Evolutionary conservation across 2,113 vertebrate species (phyloP), one percentile per base, ranked within the genome.

Genomic region (Dasyornis broadbenti): DNA sequence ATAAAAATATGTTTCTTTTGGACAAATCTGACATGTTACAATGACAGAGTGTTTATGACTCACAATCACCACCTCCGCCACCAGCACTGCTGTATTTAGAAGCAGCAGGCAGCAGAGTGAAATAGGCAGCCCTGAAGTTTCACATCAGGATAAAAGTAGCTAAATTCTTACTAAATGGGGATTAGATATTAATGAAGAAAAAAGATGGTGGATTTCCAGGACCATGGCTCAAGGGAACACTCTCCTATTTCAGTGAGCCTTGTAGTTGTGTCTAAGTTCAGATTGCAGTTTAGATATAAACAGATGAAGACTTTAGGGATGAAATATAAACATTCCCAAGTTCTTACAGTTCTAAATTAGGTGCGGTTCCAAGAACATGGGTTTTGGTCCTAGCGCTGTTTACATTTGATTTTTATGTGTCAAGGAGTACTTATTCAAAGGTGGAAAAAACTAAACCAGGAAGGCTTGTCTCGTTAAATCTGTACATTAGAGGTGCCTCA

Each of bases 1-100:
- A 95, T 95, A 97, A 97, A 96, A 97, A 97, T 97, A 94, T 97
- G 94, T 96, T 98, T 94, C 95, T 97, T 97, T 96, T 94, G 97
- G 97, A 94, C 87, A 97, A 91, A 97, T 96, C 89, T 96, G 96
- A 96, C 92, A 87, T 87, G 92, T 91, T 97, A 95, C 89, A 96
- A 94, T 94, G 96, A 96, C 96, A 97, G 93, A 96, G 94, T 96
- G 95, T 97, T 97, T 97, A 97, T 97, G 96, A 97, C 95, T 98
- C 96, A 95, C 82, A 94, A 82, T 97, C 96, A 90, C 96, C 96
- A 92, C 92, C 89, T 94, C 95, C 94, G 28, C 92, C 47, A 94
- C 95, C 91, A 92, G 92, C 94, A 87, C 78, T 77, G 95, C 96
- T 96, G 95, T 97, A 97, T 97, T 97, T 98, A 97, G 97, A 97